These are phyloP conservation scores for Anas capensis DNA, from an alignment of 2,797 vertebrate genomes.

Conservation along the genomic window DNA sequence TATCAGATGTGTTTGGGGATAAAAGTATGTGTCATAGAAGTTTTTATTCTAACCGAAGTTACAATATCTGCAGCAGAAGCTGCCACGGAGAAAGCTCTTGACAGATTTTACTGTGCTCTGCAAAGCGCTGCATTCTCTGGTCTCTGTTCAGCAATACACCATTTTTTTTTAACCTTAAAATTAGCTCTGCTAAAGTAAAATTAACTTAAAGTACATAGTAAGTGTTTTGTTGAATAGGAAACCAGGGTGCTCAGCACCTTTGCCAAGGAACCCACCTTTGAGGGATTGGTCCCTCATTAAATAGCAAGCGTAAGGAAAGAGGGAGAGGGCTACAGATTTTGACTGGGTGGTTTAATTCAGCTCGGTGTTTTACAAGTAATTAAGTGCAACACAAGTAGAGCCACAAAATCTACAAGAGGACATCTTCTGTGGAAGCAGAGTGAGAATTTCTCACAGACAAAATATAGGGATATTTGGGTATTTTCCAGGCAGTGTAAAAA, in stretches of 20 bases:
- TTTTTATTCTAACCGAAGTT: background rate
- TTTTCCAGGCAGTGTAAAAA: constrained; percentile 12
- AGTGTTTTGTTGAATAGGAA: background rate
- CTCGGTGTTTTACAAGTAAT: constrained; percentile 20
- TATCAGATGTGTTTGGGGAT: background rate
- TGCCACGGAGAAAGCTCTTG: background rate
- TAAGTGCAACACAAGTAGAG: background rate
- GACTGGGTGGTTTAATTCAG: background rate
- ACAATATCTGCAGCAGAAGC: background rate
- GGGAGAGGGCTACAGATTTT: background rate
- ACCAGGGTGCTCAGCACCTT: background rate
- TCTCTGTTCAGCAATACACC: background rate
- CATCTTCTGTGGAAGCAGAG: background rate
- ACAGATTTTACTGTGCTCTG: background rate
- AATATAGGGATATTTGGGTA: background rate
- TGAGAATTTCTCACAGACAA: background rate
- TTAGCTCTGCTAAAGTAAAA: background rate
- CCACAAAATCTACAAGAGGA: background rate
- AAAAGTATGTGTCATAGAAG: background rate
- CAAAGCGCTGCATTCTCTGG: background rate
- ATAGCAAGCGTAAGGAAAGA: background rate
- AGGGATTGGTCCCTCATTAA: background rate
- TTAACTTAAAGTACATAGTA: background rate
- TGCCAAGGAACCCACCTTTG: background rate
- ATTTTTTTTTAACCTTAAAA: background rate